These are phyloP conservation scores for Dynastes hyllus DNA, from an alignment of 2,888 invertebrate genomes.

Conservation along the genomic window DNA sequence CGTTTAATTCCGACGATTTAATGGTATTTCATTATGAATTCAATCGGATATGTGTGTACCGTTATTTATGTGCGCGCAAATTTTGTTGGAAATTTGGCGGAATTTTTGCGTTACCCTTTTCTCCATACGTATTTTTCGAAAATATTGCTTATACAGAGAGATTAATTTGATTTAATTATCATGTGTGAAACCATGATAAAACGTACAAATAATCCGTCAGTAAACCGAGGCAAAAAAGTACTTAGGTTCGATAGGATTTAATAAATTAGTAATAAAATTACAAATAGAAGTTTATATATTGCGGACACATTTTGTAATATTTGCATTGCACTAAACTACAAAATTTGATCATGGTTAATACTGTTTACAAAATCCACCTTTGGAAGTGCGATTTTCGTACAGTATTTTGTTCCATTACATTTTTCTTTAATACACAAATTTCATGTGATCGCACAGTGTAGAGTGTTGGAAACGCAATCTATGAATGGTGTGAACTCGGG, in stretches of 20 bases:
- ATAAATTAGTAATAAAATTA: neutral
- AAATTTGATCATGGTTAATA: too few relatives aligned
- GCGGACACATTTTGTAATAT: too few relatives aligned
- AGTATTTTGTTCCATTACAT: too few relatives aligned
- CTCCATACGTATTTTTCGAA: neutral
- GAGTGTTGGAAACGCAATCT: too few relatives aligned
- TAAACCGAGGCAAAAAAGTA: neutral
- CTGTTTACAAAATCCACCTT: too few relatives aligned
- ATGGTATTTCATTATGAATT: slow-evolving; percentile 11
- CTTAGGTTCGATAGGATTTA: neutral
- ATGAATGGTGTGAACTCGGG: too few relatives aligned
- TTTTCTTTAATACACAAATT: too few relatives aligned
- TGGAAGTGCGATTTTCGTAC: too few relatives aligned
- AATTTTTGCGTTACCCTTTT: neutral
- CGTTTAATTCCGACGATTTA: slow-evolving; percentile 31
- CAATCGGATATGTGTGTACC: slow-evolving; percentile 10
- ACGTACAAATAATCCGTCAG: neutral
- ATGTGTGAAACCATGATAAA: neutral
- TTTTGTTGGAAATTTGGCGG: neutral
- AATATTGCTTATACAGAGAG: neutral
- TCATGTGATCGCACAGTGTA: too few relatives aligned
- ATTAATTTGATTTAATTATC: neutral
- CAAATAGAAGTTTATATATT: too few relatives aligned
- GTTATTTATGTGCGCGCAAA: slow-evolving; percentile 9
- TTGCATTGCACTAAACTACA: too few relatives aligned